Percentiles rank a stretch among this genome's conserved stretches.
Conservation (phyloP, 2,113 vertebrate genomes). For the Cynoglossus semilaevis region DNA sequence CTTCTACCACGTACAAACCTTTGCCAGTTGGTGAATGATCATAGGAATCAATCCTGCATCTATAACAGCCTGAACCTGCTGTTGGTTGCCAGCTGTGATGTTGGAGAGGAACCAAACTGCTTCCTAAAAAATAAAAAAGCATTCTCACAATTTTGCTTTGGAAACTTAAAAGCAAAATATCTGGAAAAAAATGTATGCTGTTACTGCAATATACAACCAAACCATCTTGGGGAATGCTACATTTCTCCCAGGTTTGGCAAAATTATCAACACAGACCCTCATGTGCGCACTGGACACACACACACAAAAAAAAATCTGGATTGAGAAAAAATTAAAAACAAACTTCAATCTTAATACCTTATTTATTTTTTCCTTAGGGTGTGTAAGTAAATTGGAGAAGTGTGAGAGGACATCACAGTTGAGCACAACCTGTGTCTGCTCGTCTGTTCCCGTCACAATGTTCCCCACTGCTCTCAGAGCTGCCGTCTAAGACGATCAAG, state of each 20-base stretch:
- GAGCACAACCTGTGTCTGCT: slow-evolving; percentile 98
- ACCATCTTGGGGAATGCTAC: too few relatives aligned
- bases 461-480: slow-evolving; percentile 97
- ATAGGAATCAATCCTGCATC: slow-evolving; percentile 97
- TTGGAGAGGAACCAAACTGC: slow-evolving; percentile 99
- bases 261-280: background rate
- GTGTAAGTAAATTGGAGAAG: slow-evolving; percentile 95
- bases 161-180: too few relatives aligned
- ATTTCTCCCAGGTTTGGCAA: too few relatives aligned
- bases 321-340: background rate
- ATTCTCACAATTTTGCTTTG: too few relatives aligned
- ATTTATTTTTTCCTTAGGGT: slow-evolving; percentile 99
- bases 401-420: slow-evolving; percentile 98
- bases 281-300: background rate
- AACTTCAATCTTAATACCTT: slow-evolving; percentile 80
- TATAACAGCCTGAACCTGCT: slow-evolving; percentile 98
- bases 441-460: slow-evolving; percentile 98
- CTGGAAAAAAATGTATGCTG: too few relatives aligned
- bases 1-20: slow-evolving; percentile 75
- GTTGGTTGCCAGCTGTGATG: slow-evolving; percentile 98
- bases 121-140: slow-evolving; percentile 83
- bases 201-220: too few relatives aligned
- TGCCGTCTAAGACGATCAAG: slow-evolving; percentile 81
- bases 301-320: background rate
- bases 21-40: slow-evolving; percentile 99